These are phyloP conservation scores for Daboia siamensis DNA, from an alignment of 2,113 vertebrate genomes.

Conservation along the genomic window DNA sequence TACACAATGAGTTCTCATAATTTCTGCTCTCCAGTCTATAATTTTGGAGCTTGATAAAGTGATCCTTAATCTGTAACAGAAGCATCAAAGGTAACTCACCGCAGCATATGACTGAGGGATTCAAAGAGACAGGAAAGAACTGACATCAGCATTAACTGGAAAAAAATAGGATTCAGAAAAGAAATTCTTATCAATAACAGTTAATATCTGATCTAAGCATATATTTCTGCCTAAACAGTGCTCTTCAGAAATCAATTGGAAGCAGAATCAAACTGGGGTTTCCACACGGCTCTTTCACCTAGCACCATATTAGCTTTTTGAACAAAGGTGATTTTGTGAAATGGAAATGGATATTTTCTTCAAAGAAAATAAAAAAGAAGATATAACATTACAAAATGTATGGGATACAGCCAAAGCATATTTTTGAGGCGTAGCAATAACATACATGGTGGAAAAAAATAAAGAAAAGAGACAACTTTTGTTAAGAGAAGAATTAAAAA, in stretches of 20 bases:
- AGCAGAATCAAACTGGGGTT: neutral
- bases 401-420: no score
- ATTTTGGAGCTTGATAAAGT: neutral
- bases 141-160: slow-evolving; percentile 80
- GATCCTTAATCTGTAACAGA: neutral
- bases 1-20: neutral
- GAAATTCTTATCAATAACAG: neutral
- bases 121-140: slow-evolving; percentile 84
- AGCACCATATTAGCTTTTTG: neutral
- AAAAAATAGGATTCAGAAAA: neutral
- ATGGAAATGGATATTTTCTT: no score
- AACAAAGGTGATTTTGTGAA: neutral
- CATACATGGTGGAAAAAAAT: no score
- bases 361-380: no score
- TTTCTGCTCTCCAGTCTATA: neutral
- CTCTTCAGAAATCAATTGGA: neutral
- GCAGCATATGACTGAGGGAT: slow-evolving; percentile 76
- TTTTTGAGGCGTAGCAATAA: no score
- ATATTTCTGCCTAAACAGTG: neutral
- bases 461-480: no score
- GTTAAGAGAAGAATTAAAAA: no score
- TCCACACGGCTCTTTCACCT: neutral
- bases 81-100: slow-evolving; percentile 59
- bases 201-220: neutral
- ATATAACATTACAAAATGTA: no score